A percentile compares a stretch with the other conserved stretches of the same genome.
phyloP scores from a whole-genome alignment of 2,797 vertebrate genomes.

The Eutrigla gurnardus region DNA sequence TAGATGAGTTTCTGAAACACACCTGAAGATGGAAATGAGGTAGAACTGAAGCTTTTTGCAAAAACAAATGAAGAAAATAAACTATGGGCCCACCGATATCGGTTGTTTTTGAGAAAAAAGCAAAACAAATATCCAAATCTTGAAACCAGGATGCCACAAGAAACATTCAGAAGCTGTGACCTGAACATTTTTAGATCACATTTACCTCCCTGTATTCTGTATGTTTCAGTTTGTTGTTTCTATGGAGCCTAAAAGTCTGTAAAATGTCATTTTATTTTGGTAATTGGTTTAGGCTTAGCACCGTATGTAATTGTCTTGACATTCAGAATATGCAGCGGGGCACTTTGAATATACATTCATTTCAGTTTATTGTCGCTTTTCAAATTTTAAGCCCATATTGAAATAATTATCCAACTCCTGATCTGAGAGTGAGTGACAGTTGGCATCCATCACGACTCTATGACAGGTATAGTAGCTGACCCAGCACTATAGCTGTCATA shows the following conservation, averaged over 20 bases:
- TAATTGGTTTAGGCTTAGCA: background rate
- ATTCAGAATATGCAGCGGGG: background rate
- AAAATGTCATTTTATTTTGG: background rate
- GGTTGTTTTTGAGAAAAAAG: constrained; percentile 12
- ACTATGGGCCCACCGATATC: constrained; percentile 6
- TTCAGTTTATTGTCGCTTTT: constrained; percentile 9
- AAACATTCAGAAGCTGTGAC: constrained; percentile 28
- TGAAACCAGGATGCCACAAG: constrained; percentile 16
- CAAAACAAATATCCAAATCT: constrained; percentile 13
- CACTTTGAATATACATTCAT: background rate
- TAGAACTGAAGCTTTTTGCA: constrained; percentile 17
- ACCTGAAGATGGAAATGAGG: constrained; percentile 33
- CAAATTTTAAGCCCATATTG: background rate
- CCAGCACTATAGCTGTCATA: background rate
- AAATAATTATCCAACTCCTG: background rate
- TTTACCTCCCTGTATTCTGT: background rate
- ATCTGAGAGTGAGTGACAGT: background rate
- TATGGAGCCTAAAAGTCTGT: background rate
- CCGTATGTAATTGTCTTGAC: background rate
- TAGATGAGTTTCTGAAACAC: constrained; percentile 47
- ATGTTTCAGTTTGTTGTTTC: constrained; percentile 6
- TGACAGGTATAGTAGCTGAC: background rate
- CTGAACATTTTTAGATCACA: constrained; percentile 5
- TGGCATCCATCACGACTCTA: background rate
- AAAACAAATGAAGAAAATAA: too few species aligned